These are phyloP conservation scores for Philaenus spumarius DNA, from an alignment of 1,140 invertebrate genomes.

Conservation along the genomic window DNA sequence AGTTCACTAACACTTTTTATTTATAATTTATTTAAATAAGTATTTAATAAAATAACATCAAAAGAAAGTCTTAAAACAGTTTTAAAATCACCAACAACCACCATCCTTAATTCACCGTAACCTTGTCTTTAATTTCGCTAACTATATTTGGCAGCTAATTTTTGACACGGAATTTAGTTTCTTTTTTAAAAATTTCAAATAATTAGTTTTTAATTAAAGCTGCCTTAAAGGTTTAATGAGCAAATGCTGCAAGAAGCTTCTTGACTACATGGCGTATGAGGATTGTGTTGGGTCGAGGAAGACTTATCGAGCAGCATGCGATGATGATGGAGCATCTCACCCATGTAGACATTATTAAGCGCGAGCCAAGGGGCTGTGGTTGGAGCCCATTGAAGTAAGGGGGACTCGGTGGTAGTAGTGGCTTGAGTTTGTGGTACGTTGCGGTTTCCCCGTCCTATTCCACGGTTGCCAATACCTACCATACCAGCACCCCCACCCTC, in stretches of 20 bases:
- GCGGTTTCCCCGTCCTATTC: constrained; percentile 27
- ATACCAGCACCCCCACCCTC: constrained; percentile 32
- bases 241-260: constrained; percentile 46
- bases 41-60: no score
- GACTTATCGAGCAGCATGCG: constrained; percentile 30
- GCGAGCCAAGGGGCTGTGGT: constrained; percentile 33
- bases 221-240: constrained; percentile 44
- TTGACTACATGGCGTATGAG: constrained; percentile 38
- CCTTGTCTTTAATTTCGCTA: no score
- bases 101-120: no score
- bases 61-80: no score
- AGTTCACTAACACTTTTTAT: no score
- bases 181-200: no score
- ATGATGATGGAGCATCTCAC: constrained; percentile 34
- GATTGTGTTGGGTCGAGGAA: constrained; percentile 22
- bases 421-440: constrained; percentile 14
- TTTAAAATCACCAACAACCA: no score
- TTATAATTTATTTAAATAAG: no score
- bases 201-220: no score
- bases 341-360: no score
- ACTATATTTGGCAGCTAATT: no score
- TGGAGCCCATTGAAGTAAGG: constrained; percentile 23
- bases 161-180: no score
- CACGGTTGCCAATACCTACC: constrained; percentile 31
- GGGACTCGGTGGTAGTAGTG: constrained; percentile 1